Conservation (phyloP, 2,888 invertebrate species). For the Drosophila niveifrons region DNA sequence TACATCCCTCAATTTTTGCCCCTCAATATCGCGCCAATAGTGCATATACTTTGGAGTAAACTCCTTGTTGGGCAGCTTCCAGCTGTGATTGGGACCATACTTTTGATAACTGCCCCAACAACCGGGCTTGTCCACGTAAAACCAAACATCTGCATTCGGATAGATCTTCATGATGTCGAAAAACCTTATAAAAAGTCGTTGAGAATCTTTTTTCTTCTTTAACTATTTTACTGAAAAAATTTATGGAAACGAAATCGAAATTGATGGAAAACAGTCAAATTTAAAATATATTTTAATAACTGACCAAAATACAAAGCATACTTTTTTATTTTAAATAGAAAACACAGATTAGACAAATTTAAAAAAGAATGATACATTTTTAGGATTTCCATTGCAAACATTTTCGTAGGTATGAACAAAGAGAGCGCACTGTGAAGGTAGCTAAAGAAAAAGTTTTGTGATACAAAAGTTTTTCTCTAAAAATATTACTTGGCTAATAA, state of each 20-base stretch:
- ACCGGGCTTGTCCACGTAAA: slow-evolving; percentile 66
- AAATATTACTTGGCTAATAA: too few relatives aligned
- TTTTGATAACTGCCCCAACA: slow-evolving; percentile 62
- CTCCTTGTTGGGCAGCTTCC: slow-evolving; percentile 53
- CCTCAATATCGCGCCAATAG: slow-evolving; percentile 76
- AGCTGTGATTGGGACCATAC: slow-evolving; percentile 58
- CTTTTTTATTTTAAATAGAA: too few relatives aligned
- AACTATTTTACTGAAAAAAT: background rate
- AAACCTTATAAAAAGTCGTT: background rate
- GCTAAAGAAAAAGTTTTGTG: too few relatives aligned
- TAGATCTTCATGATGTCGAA: slow-evolving; percentile 66
- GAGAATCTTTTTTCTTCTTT: background rate
- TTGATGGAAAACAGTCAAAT: background rate
- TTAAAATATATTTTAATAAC: background rate
- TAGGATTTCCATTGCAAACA: too few relatives aligned
- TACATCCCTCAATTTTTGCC: slow-evolving; percentile 51
- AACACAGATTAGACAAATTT: too few relatives aligned
- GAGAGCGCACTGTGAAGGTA: too few relatives aligned
- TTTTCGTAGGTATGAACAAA: too few relatives aligned
- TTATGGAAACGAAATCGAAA: slow-evolving; percentile 1
- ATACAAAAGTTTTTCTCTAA: too few relatives aligned
- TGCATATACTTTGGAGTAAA: slow-evolving; percentile 53
- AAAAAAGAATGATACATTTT: too few relatives aligned
- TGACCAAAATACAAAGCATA: background rate
- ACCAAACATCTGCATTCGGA: slow-evolving; percentile 61